Conservation (phyloP, 2,797 vertebrate species). For the Enteromius argenteus region DNA sequence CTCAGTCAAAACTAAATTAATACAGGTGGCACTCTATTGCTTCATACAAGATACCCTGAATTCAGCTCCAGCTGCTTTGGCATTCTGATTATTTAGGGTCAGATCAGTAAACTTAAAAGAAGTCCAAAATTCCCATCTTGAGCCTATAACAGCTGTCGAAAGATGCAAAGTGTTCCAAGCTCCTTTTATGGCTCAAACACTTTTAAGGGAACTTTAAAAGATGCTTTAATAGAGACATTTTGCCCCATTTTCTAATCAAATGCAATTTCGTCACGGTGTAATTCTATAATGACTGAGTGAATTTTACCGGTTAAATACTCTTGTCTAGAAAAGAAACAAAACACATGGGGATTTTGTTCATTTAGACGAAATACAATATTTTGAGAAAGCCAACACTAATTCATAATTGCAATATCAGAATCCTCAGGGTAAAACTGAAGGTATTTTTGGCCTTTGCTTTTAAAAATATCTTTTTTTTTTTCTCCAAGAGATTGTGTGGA, state of each 20-base stretch:
- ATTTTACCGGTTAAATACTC: not conserved
- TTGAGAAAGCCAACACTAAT: slow-evolving; percentile 4
- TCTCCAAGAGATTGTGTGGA: not conserved
- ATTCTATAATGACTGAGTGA: slow-evolving; percentile 18
- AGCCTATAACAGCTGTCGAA: not conserved
- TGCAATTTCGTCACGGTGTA: not conserved
- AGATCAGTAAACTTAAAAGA: slow-evolving; percentile 5
- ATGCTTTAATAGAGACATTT: slow-evolving; percentile 1
- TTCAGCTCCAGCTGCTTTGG: not conserved
- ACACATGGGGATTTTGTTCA: not conserved
- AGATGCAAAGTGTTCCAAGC: slow-evolving; percentile 1
- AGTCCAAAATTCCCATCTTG: not conserved
- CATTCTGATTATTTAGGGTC: not conserved
- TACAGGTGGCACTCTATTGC: not conserved
- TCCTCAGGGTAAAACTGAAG: not conserved
- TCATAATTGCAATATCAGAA: slow-evolving; percentile 15
- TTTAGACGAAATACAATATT: slow-evolving; percentile 15
- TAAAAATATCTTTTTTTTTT: not conserved
- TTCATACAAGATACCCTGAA: not conserved
- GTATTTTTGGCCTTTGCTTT: slow-evolving; percentile 7
- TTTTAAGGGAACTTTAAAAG: not conserved
- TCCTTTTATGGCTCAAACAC: not conserved
- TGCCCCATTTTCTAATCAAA: slow-evolving; percentile 11
- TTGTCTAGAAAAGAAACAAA: not conserved
- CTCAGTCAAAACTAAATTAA: slow-evolving; percentile 25